Base-by-base conservation (phyloP, 2,888 invertebrate species). In the Cosmorhoe ocellata region DNA sequence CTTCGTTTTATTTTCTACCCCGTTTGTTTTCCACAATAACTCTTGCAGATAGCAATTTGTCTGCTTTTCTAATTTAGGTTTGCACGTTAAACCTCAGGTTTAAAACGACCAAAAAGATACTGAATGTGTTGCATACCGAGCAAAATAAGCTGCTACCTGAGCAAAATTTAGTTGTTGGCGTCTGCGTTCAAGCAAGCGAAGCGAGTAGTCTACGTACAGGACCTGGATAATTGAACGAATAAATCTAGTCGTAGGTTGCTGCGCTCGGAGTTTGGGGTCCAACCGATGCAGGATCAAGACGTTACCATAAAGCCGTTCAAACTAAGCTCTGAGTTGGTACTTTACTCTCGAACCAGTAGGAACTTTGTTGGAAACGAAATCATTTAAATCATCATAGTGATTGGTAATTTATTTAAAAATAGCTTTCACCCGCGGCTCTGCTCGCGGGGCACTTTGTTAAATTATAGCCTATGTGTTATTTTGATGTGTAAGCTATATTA, bases 211-310 rank as follows among this genome's bases (percentile, higher is more conserved):
- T 53, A 42, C 49, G 42, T 18, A 38, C 84, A 84, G 78, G 76
- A 73, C 69, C 73, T 74, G 77, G 85, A 81, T 89, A 89, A 89
- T 89, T 88, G 88, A 88, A 87, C 86, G 84, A 88, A 88, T 89
- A 89, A 88, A 89, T 89, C 88, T 86, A 79, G 79, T 74, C 77
- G 70, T 76, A 47, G 46, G 82, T 79, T 77, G 56, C 81, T 79
- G 76, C 76, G 75, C 74, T 64, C 71, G 72, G 73, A 69, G 79
- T 43, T 43, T 39, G 36, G 47, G 30, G 47, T 49, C 49, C 37
- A 73, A 69, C 73, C 36, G 36, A 30, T 4, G 18, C 75, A 75
- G 80, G 80, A 82, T 84, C 84, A 82, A 79, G 75, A 78, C 70
- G 74, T 58, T 61, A 50, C 55, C 56, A 11, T 28, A 40, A 28